Base-by-base conservation (phyloP, 2,888 invertebrate genomes). In the Stenoptilia bipunctidactyla region DNA sequence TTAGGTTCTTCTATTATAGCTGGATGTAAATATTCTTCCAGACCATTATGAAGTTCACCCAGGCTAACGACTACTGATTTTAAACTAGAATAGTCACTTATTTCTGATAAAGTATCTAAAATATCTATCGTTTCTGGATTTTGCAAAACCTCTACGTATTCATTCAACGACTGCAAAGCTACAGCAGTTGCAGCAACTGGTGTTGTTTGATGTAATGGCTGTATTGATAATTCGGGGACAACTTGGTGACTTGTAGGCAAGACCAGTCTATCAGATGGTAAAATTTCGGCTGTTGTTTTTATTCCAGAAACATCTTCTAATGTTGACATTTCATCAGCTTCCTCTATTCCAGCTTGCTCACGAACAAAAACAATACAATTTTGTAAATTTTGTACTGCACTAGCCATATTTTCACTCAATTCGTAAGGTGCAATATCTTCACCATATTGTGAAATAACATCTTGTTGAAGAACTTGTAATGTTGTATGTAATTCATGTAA, bases 291-390 rank as follows among this genome's bases (percentile, higher is more conserved):
- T 27, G 74, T 71, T 1, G 87, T 87, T 63, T 87, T 86, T 13
- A 89, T 71, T 2, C 79, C 85, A 0, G 88, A 87, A 46, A 88
- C 67, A 50, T 87, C 86, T 47, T 86, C 85, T 39, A 87, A 72
- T 5, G 87, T 85, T 2, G 88, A 86, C 53, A 88, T 66, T 34
- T 87, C 87, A 25, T 76, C 79, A 3, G 66, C 55, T 6, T 64
- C 73, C 55, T 88, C 88, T 27, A 87, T 44, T 43, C 72, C 59
- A 46, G 55, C 55, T 49, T 85, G 77, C 52, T 86, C 80, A 44
- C 80, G 69, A 47, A 86, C 71, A 45, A 83, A 59, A 6, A 84
- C 51, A 36, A 86, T 72, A 50, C 82, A 83, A 46, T 68, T 77
- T 48, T 82, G 71, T 27, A 83, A 47, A 48, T 61, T 75, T 56